Evolutionary conservation across 2,797 vertebrate species (phyloP), one percentile per base, ranked within the genome.

Genomic region (Champsocephalus esox): DNA sequence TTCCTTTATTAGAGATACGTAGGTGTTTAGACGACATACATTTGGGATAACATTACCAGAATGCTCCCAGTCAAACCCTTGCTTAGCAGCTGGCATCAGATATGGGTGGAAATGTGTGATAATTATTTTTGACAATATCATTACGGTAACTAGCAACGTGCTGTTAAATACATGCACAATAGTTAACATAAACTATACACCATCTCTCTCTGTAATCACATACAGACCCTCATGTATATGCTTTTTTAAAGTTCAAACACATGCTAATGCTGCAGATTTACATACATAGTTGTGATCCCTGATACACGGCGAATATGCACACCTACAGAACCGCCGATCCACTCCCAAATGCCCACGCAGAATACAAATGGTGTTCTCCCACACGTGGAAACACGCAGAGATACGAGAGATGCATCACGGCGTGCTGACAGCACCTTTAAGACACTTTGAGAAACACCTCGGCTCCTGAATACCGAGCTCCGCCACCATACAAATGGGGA

Each of bases 401-500:
- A 84, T 88, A 87, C 88, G 4, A 54, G 82, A 89, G 88, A 92
- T 90, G 89, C 90, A 90, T 92, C 88, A 89, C 65, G 48, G 77
- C 14, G 49, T 58, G 64, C 79, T 87, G 89, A 90, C 89, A 89
- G 88, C 91, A 80, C 88, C 89, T 90, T 88, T 86, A 90, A 91
- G 89, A 90, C 88, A 85, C 86, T 76, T 51, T 86, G 91, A 88
- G 87, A 90, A 87, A 88, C 88, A 52, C 80, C 80, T 73, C 70
- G 63, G 70, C 80, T 68, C 45, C 87, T 77, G 80, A 87, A 90
- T 62, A 54, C 62, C 70, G 78, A 83, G 81, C 74, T 32, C 56
- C 48, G 46, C 67, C 58, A 38, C 70, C 69, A 79, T 72, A 85
- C 86, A 90, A 85, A 92, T 88, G 87, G 84, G 82, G 86, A 75